Evolutionary conservation across 2,113 vertebrate genomes (phyloP).

Genomic region (Parus major): DNA sequence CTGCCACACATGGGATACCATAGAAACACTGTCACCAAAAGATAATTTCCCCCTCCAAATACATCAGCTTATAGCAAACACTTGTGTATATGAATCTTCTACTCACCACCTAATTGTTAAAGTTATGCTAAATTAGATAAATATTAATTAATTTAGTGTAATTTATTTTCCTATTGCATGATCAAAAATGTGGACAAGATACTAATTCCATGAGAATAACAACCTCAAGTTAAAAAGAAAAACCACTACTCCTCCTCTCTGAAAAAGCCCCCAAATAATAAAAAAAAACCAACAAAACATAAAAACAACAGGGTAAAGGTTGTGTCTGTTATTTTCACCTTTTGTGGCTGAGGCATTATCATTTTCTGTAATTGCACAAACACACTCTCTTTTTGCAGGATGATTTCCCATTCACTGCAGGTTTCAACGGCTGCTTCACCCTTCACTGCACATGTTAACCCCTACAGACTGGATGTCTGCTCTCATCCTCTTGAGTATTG

Average conservation of each 20-base stretch:
- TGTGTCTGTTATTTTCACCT: not conserved
- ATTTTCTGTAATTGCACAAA: not conserved
- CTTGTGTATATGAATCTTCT: not conserved
- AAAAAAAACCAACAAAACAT: too few species aligned
- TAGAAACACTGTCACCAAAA: accelerated
- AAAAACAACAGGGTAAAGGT: not conserved
- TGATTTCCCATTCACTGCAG: not conserved
- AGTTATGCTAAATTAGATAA: not conserved
- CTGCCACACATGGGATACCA: not conserved
- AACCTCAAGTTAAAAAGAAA: not conserved
- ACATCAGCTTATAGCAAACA: not conserved
- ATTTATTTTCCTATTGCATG: not conserved
- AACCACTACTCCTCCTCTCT: too few species aligned
- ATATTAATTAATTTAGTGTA: not conserved
- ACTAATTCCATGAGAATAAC: not conserved
- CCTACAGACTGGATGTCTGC: not conserved
- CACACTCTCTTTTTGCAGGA: not conserved
- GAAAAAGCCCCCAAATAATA: not conserved
- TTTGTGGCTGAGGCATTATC: not conserved
- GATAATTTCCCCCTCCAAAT: not conserved
- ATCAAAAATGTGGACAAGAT: not conserved
- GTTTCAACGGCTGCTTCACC: not conserved
- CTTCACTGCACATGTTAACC: not conserved
- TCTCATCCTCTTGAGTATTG: not conserved
- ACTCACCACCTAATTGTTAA: not conserved